These are phyloP conservation scores for Nycticebus coucang DNA, from an alignment of 2,113 vertebrate genomes.

Conservation along the genomic window DNA sequence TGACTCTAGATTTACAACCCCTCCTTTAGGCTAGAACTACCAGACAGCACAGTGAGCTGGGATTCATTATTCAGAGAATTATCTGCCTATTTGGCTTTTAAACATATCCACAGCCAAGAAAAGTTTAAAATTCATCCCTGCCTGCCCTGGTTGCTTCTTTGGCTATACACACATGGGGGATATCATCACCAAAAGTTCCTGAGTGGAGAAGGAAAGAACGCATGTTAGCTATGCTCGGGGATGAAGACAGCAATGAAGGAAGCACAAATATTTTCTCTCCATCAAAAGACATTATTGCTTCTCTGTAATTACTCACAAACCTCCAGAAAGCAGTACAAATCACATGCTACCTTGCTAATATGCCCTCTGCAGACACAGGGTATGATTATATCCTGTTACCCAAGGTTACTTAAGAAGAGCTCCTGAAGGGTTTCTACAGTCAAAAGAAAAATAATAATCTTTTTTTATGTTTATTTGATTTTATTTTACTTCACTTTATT, in stretches of 20 bases:
- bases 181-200: not conserved
- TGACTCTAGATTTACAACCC: conserved; percentile 23
- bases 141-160: too few species aligned
- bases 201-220: not conserved
- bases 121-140: not conserved
- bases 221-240: not conserved
- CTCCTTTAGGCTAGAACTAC: not conserved
- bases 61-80: not conserved
- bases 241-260: not conserved
- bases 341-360: conserved; percentile 15
- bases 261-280: conserved; percentile 8
- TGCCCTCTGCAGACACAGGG: not conserved
- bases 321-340: conserved; percentile 8
- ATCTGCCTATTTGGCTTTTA: not conserved
- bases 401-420: conserved; percentile 2
- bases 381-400: conserved; percentile 41
- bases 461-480: too few species aligned
- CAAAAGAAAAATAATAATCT: conserved; percentile 44
- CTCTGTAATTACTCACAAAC: not conserved
- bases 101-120: not conserved
- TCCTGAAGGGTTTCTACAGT: not conserved
- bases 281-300: conserved; percentile 8
- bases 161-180: not conserved
- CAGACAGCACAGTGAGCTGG: not conserved
- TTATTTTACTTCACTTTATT: too few species aligned